Conservation (phyloP, 2,113 vertebrate genomes). For the Tachuris rubrigastra region DNA sequence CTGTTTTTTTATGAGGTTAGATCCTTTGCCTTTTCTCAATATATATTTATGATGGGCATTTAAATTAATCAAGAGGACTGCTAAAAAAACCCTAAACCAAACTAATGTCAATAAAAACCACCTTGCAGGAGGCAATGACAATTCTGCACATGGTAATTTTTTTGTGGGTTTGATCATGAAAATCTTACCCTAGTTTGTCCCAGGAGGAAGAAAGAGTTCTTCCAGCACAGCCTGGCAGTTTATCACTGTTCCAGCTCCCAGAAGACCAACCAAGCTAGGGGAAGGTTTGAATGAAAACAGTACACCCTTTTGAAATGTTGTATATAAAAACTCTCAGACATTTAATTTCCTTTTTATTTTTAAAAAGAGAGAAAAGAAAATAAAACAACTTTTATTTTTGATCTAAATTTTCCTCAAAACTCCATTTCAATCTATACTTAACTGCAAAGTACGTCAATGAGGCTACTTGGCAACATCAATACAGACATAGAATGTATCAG, state of each 20-base stretch:
- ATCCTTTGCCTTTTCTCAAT: background rate
- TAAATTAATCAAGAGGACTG: background rate
- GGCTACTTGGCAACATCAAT: background rate
- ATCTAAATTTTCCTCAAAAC: background rate
- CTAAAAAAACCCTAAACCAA: background rate
- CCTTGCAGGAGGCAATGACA: background rate
- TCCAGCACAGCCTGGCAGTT: background rate
- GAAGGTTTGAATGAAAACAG: background rate
- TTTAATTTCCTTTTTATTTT: background rate
- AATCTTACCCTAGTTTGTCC: background rate
- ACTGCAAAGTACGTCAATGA: background rate
- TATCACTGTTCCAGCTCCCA: accelerated
- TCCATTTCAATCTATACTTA: background rate
- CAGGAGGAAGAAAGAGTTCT: background rate
- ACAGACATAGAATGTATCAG: background rate
- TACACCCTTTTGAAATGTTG: background rate
- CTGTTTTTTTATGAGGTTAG: background rate
- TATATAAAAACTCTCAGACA: no score
- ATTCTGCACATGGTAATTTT: background rate
- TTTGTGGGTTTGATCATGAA: background rate
- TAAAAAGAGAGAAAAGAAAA: background rate
- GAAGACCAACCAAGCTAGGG: background rate
- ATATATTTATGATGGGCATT: background rate
- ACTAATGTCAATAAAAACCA: background rate
- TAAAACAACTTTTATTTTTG: background rate